phyloP scores from a whole-genome alignment of 2,888 invertebrate genomes.

The Gryllus longicercus region DNA sequence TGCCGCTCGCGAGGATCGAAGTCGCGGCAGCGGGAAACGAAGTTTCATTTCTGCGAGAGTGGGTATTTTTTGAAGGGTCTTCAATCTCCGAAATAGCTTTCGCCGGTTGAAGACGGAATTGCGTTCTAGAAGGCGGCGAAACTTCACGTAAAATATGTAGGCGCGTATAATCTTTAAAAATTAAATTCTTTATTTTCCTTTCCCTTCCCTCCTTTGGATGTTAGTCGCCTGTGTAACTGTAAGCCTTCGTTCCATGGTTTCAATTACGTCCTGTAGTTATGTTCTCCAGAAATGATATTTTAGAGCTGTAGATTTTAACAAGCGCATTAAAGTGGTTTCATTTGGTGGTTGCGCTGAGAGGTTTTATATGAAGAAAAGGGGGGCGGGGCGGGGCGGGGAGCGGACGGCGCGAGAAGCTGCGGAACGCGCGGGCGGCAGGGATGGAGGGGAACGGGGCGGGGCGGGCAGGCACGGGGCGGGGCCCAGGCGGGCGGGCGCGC shows the following conservation, averaged over 20 bases:
- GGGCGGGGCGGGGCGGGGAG: constrained; percentile 5
- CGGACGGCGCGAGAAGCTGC: constrained; percentile 20
- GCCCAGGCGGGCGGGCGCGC: background rate
- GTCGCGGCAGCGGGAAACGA: no score
- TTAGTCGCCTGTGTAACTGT: constrained; percentile 19
- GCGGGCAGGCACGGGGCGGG: background rate
- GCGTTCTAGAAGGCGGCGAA: background rate
- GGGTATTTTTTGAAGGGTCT: background rate
- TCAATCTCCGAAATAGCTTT: background rate
- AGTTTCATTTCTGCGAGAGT: no score
- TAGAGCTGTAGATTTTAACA: constrained; percentile 30
- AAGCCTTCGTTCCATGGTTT: constrained; percentile 24
- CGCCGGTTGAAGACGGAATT: background rate
- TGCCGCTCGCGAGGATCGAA: no score
- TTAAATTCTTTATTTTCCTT: background rate
- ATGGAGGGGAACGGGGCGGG: background rate
- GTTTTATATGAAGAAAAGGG: constrained; percentile 28
- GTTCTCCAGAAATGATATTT: constrained; percentile 31
- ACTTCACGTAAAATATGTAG: constrained; percentile 3
- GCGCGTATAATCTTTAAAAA: constrained; percentile 2
- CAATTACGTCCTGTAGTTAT: constrained; percentile 27
- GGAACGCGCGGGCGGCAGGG: background rate
- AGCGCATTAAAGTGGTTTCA: constrained; percentile 34
- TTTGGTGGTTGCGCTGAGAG: constrained; percentile 29
- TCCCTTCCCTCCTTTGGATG: background rate